Evolutionary conservation across 2,797 vertebrate species (phyloP), one percentile per base, ranked within the genome.

Genomic region (Amphiprion clarkii): DNA sequence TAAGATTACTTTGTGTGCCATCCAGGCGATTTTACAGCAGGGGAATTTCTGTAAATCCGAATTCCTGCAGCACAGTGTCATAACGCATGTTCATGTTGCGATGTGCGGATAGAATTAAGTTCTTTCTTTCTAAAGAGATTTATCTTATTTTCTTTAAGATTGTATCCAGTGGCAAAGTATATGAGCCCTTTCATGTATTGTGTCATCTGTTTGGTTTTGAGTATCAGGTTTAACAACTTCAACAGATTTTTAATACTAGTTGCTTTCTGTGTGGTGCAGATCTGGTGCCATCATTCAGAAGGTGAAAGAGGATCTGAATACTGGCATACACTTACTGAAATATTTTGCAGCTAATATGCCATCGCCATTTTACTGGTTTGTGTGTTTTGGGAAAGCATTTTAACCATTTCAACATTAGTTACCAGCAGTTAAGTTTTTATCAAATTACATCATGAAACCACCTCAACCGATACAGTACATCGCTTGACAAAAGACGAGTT

Each of bases 71-170:
- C 7, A 48, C 46, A 4, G 44, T 59, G 54, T 66, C 27, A n/a
- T 21, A 33, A 53, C 9, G 31, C 31, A 49, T 58, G 11, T 12
- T 31, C 0, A 0, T 7, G 55, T 62, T 57, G 56, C 31, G 10
- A 21, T 8, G 0, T 39, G 23, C 44, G 29, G 51, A 55, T 27
- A 46, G 19, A 64, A 68, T 25, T 55, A 16, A 12, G 33, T 29
- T 67, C 5, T 81, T 46, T 72, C n/a, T 48, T 53, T 12, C 5
- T 64, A 36, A 52, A 59, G 6, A 58, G 33, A 21, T 71, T 87
- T 52, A 54, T 56, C 23, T 27, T 44, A 7, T 5, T 58, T 65
- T 74, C 40, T 36, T 13, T 48, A 12, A 60, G 8, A 36, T 13
- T 12, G 27, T 39, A 40, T 64, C 65, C 2, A 48, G 2, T 39